These are phyloP conservation scores for Pollenia amentaria DNA, from an alignment of 2,888 invertebrate genomes.

Conservation along the genomic window DNA sequence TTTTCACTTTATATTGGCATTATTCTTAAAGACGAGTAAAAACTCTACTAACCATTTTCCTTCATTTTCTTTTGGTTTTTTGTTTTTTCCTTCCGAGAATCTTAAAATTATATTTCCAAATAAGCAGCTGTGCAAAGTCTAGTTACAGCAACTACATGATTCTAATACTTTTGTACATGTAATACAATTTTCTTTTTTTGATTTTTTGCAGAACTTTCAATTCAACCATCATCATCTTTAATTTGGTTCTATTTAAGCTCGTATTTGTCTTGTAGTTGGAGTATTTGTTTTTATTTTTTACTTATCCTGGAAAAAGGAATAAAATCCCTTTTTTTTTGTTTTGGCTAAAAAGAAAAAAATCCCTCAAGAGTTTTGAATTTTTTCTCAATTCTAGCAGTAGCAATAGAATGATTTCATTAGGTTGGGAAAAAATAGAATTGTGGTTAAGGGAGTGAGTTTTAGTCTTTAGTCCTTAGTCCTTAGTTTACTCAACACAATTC, in stretches of 20 bases:
- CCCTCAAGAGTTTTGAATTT: constrained; percentile 37
- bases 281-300: constrained; percentile 26
- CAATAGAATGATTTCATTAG: constrained; percentile 44
- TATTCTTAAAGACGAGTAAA: constrained; percentile 53
- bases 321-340: constrained; percentile 56
- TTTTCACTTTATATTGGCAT: constrained; percentile 69
- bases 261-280: constrained; percentile 32
- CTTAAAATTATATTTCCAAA: constrained; percentile 21
- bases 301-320: not conserved
- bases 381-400: not conserved
- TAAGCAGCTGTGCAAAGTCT: constrained; percentile 66
- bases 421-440: not conserved
- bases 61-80: constrained; percentile 4
- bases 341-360: constrained; percentile 22
- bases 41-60: constrained; percentile 26
- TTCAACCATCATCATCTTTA: constrained; percentile 61
- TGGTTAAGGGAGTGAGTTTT: constrained; percentile 3
- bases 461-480: constrained; percentile 36
- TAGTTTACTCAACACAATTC: constrained; percentile 60
- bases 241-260: constrained; percentile 52
- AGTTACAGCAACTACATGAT: not conserved
- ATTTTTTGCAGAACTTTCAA: constrained; percentile 35
- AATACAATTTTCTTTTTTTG: constrained; percentile 22
- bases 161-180: not conserved
- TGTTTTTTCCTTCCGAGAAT: not conserved